Evolutionary conservation across 2,113 vertebrate species (phyloP).

Genomic region (Siphamia tubifer): DNA sequence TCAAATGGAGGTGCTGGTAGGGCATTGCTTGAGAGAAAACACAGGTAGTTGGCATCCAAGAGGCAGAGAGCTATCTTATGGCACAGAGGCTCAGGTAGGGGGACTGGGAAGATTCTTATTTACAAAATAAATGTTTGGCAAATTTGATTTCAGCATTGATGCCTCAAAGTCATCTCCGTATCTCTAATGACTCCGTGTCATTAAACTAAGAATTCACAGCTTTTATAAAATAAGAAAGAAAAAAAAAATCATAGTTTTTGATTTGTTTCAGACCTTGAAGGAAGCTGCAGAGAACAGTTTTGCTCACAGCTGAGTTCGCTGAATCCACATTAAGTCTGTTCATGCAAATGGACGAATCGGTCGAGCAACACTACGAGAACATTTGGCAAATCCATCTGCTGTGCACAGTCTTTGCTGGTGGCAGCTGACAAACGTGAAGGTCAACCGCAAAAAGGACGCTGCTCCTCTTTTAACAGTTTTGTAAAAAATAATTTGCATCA

Average conservation of each 20-base stretch:
- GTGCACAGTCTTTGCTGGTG: conserved; percentile 55
- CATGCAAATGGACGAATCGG: conserved; percentile 59
- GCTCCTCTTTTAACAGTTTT: conserved; percentile 41
- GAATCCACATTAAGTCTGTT: conserved; percentile 54
- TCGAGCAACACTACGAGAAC: conserved; percentile 44
- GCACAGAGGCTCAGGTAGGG: conserved; percentile 68
- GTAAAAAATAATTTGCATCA: conserved; percentile 56
- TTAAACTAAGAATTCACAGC: conserved; percentile 59
- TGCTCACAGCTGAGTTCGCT: conserved; percentile 49
- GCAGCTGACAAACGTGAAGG: conserved; percentile 32
- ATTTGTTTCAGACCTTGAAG: conserved; percentile 18
- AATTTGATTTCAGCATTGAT: conserved; percentile 42
- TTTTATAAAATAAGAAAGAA: conserved; percentile 63
- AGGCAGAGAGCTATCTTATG: conserved; percentile 68
- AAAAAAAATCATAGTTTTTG: not conserved
- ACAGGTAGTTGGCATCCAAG: conserved; percentile 65
- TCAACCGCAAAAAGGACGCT: conserved; percentile 30
- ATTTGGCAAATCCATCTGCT: conserved; percentile 65
- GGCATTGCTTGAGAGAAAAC: conserved; percentile 62
- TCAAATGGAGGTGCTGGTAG: conserved; percentile 61
- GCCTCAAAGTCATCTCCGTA: conserved; percentile 39
- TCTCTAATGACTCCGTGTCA: conserved; percentile 26
- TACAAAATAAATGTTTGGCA: conserved; percentile 77
- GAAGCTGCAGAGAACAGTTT: conserved; percentile 42
- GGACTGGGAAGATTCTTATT: conserved; percentile 65